Conservation (phyloP, 30 jellyfish, hydroid and myxozoan genomes). For the Turritopsis rubra region DNA sequence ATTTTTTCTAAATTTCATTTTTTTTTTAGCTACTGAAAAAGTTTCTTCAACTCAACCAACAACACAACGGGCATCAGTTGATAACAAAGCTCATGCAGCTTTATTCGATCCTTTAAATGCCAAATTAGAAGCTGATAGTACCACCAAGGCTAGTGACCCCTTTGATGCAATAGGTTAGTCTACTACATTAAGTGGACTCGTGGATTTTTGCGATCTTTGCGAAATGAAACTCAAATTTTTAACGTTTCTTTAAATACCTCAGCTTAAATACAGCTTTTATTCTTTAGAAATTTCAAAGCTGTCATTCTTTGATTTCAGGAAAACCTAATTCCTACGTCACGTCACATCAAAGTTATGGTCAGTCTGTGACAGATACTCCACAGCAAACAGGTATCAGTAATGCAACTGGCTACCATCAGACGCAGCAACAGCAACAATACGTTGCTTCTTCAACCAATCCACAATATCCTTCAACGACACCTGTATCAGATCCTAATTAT, state of each 20-base stretch:
- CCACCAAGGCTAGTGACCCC: not conserved
- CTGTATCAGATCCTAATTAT: not conserved
- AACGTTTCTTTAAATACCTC: too few relatives aligned
- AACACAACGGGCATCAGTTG: not conserved
- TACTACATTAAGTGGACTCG: too few relatives aligned
- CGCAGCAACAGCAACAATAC: not conserved
- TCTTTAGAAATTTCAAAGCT: not conserved
- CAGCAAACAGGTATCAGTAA: not conserved
- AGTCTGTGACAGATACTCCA: not conserved
- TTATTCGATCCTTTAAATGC: not conserved
- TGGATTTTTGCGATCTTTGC: too few relatives aligned
- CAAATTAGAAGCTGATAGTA: slow-evolving; percentile 8
- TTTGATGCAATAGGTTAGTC: slow-evolving; percentile 8
- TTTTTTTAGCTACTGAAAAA: not conserved
- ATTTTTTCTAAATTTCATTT: not conserved
- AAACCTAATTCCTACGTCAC: not conserved
- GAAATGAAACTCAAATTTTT: too few relatives aligned
- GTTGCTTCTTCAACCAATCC: not conserved
- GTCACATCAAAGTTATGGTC: not conserved
- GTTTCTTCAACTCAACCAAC: not conserved
- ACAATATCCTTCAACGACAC: not conserved
- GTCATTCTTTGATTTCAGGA: not conserved
- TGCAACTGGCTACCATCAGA: not conserved
- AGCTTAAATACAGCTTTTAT: too few relatives aligned
- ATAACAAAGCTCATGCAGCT: slow-evolving; percentile 3